Percentiles rank a stretch among this genome's conserved stretches.
Conservation (phyloP, 2,888 invertebrate genomes). For the Amiota minor region DNA sequence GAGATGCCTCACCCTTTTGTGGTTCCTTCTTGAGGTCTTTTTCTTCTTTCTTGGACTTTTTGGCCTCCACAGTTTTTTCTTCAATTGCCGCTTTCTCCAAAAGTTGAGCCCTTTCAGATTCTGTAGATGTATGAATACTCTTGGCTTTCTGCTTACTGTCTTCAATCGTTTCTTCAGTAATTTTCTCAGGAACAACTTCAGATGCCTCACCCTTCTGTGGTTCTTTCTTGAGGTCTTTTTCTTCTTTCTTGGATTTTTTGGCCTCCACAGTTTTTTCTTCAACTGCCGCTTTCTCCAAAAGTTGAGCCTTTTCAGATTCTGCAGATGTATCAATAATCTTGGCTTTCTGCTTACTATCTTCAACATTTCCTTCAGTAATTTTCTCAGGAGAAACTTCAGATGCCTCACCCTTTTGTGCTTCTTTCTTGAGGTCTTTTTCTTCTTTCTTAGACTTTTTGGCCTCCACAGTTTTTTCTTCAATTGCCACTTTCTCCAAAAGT, state of each 20-base stretch:
- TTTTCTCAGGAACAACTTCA: constrained; percentile 42
- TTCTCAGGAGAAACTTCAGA: constrained; percentile 40
- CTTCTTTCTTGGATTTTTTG: not conserved
- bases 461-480: constrained; percentile 1
- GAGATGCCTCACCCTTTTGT: constrained; percentile 40
- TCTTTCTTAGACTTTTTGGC: not conserved
- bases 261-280: not conserved
- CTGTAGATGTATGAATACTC: not conserved
- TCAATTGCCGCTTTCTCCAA: constrained; percentile 10
- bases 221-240: not conserved
- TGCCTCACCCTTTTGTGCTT: constrained; percentile 41
- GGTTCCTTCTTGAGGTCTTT: constrained; percentile 11
- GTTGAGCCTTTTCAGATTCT: constrained; percentile 8
- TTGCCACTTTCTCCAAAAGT: not conserved
- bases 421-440: not conserved
- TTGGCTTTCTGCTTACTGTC: constrained; percentile 42
- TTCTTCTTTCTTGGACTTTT: constrained; percentile 12
- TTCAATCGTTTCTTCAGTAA: constrained; percentile 46
- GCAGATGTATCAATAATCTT: constrained; percentile 33
- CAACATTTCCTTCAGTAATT: constrained; percentile 40
- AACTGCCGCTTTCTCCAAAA: not conserved
- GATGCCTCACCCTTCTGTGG: constrained; percentile 25
- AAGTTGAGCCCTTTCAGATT: constrained; percentile 18
- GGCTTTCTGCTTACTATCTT: constrained; percentile 50
- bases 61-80: not conserved